phyloP scores from a whole-genome alignment of 64 coral and sea anemone genomes.

The Montipora efflorescens region DNA sequence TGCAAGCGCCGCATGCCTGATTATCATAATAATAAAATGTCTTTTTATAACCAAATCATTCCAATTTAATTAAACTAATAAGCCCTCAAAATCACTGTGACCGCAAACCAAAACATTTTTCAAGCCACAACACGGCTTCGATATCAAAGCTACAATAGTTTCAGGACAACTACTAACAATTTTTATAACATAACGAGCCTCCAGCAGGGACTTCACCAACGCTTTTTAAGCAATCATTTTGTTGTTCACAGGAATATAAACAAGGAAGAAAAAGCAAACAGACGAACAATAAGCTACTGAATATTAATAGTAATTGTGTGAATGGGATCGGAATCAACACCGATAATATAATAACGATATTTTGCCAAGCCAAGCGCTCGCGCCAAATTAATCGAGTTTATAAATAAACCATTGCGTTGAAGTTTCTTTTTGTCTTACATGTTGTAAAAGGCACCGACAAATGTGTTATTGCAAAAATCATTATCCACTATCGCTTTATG shows the following conservation, averaged over 20 bases:
- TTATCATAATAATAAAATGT: slow-evolving; percentile 84
- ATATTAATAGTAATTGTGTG: slow-evolving; percentile 85
- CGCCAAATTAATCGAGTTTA: slow-evolving; percentile 61
- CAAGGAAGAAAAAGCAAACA: slow-evolving; percentile 81
- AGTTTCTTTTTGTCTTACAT: slow-evolving; percentile 7
- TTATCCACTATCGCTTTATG: slow-evolving; percentile 22
- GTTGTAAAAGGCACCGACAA: slow-evolving; percentile 29
- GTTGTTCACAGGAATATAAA: slow-evolving; percentile 76
- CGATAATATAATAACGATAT: slow-evolving; percentile 79
- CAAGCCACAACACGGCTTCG: neutral
- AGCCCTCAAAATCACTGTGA: slow-evolving; percentile 59
- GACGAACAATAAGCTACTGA: slow-evolving; percentile 52
- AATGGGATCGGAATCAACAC: slow-evolving; percentile 68
- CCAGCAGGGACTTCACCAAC: neutral
- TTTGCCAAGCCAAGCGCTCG: slow-evolving; percentile 64
- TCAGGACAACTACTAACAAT: neutral
- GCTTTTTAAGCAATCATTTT: slow-evolving; percentile 75
- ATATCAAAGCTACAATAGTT: neutral
- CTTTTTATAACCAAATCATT: slow-evolving; percentile 87
- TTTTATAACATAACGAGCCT: neutral
- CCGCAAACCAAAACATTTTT: slow-evolving; percentile 22
- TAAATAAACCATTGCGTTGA: slow-evolving; percentile 53
- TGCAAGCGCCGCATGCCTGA: slow-evolving; percentile 57
- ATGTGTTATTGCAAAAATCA: slow-evolving; percentile 34
- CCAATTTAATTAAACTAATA: slow-evolving; percentile 92